These are phyloP conservation scores for Ceriagrion tenellum DNA, from an alignment of 2,888 invertebrate genomes.

Conservation along the genomic window DNA sequence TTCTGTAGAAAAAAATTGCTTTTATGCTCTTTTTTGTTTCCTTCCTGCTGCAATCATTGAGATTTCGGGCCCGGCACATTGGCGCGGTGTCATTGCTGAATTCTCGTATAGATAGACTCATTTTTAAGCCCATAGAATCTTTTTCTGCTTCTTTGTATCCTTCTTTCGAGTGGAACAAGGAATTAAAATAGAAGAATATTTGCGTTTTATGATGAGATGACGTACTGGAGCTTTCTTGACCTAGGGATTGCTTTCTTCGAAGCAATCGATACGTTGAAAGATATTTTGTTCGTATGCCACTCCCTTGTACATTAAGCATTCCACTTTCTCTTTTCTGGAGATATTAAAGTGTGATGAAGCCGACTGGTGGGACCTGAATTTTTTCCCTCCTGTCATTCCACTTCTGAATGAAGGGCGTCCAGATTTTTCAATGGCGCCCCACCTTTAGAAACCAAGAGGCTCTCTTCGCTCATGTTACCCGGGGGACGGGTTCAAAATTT, in stretches of 20 bases:
- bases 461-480: background rate
- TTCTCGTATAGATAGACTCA: too few relatives aligned
- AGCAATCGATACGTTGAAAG: background rate
- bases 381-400: background rate
- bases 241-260: background rate
- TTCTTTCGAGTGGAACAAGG: too few relatives aligned
- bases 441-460: background rate
- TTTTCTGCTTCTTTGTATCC: too few relatives aligned
- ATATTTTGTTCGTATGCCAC: background rate
- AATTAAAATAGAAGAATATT: too few relatives aligned
- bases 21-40: too few relatives aligned
- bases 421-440: slow-evolving; percentile 26
- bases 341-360: slow-evolving; percentile 41
- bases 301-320: background rate
- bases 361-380: background rate
- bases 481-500: slow-evolving; percentile 47
- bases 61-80: too few relatives aligned
- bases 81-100: too few relatives aligned
- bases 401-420: slow-evolving; percentile 29
- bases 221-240: background rate
- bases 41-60: too few relatives aligned
- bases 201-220: too few relatives aligned
- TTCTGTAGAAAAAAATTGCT: too few relatives aligned
- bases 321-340: slow-evolving; percentile 24
- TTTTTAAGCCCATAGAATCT: too few relatives aligned